Conservation (phyloP, 2,797 vertebrate species). For the Cyprinodon diabolis region DNA sequence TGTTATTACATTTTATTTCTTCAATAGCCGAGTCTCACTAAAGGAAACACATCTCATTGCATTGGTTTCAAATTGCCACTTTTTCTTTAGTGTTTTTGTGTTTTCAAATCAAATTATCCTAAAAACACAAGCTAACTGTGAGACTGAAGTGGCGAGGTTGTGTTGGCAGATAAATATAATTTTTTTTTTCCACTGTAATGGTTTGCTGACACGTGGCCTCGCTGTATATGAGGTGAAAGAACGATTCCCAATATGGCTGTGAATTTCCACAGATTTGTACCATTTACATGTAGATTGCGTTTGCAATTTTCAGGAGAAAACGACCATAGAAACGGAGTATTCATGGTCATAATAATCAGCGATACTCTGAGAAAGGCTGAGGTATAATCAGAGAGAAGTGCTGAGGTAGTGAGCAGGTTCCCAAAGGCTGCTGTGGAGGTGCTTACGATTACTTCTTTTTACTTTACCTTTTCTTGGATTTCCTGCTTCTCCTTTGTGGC, state of each 20-base stretch:
- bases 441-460: slow-evolving; percentile 55
- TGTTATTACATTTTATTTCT: slow-evolving; percentile 19
- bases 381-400: slow-evolving; percentile 62
- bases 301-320: slow-evolving; percentile 35
- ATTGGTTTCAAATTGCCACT: not conserved
- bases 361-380: slow-evolving; percentile 43
- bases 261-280: slow-evolving; percentile 45
- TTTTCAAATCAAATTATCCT: slow-evolving; percentile 24
- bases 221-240: slow-evolving; percentile 36
- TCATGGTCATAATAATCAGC: slow-evolving; percentile 62
- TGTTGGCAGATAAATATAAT: not conserved
- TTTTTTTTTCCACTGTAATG: slow-evolving; percentile 12
- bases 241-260: slow-evolving; percentile 32
- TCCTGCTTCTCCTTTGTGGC: slow-evolving; percentile 95
- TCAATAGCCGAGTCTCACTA: not conserved
- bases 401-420: slow-evolving; percentile 35
- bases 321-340: slow-evolving; percentile 30
- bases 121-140: slow-evolving; percentile 16
- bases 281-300: slow-evolving; percentile 63
- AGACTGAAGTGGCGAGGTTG: slow-evolving; percentile 5
- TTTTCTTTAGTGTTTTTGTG: slow-evolving; percentile 6
- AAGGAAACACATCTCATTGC: not conserved
- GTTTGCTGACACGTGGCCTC: slow-evolving; percentile 13
- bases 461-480: slow-evolving; percentile 97
- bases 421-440: slow-evolving; percentile 30